These are phyloP conservation scores for Pempheris klunzingeri DNA, from an alignment of 2,797 vertebrate species.

Conservation along the genomic window DNA sequence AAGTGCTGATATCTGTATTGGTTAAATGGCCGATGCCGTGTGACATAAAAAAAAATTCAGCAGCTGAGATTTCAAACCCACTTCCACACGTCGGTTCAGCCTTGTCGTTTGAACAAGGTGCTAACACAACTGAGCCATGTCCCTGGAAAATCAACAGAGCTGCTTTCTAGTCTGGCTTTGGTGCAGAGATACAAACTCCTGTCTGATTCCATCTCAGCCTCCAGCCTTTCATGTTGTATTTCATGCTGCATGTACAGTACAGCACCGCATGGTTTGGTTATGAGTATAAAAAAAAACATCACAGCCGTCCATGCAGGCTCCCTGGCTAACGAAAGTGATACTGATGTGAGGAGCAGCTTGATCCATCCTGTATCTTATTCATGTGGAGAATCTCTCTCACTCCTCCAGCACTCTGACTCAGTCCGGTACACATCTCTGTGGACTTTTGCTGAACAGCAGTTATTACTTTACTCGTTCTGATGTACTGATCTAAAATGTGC, in stretches of 20 bases:
- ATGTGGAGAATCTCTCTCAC: conserved; percentile 1
- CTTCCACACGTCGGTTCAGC: conserved; percentile 1
- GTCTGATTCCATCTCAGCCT: conserved; percentile 14
- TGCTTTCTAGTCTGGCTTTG: not conserved
- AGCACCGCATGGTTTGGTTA: not conserved
- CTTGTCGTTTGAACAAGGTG: not conserved
- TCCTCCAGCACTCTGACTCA: conserved; percentile 11
- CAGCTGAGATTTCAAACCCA: not conserved
- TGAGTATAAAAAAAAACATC: not conserved
- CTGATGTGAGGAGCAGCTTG: not conserved
- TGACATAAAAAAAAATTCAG: not conserved
- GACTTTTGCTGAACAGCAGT: conserved; percentile 7
- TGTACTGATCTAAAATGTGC: not conserved
- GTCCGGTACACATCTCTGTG: conserved; percentile 10
- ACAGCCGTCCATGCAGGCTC: not conserved
- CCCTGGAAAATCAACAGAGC: conserved; percentile 14
- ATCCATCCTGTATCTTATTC: conserved; percentile 18
- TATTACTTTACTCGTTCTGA: not conserved
- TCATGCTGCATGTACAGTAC: not conserved
- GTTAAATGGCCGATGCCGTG: not conserved
- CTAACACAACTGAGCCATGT: conserved; percentile 7
- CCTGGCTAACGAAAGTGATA: conserved; percentile 11
- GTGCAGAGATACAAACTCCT: conserved; percentile 2
- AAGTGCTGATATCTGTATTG: not conserved
- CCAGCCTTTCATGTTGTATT: not conserved